A percentile compares a stretch with the other conserved stretches of the same genome.
Evolutionary conservation across 2,113 vertebrate genomes (phyloP).

Genomic region (Eurystomus gularis): DNA sequence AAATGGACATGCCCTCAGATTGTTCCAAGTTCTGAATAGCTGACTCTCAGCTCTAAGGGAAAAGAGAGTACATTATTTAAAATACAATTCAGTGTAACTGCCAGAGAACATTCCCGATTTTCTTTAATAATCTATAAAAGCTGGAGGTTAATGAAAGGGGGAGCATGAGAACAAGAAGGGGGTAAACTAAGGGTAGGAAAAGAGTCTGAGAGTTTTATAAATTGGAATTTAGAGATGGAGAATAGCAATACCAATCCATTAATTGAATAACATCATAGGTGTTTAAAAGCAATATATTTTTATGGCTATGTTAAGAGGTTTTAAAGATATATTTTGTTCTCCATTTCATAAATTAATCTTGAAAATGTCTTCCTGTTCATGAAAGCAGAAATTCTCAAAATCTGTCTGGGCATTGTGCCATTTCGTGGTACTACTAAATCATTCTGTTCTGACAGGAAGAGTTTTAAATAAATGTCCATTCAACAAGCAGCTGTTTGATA

Average conservation of each 20-base stretch:
- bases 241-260: background rate
- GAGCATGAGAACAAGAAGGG: background rate
- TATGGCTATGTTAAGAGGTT: constrained; percentile 17
- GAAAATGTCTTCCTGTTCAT: constrained; percentile 27
- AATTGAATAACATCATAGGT: background rate
- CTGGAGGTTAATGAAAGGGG: background rate
- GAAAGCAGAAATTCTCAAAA: constrained; percentile 30
- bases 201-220: background rate
- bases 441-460: constrained; percentile 19
- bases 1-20: background rate
- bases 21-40: background rate
- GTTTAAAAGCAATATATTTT: constrained; percentile 38
- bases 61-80: background rate
- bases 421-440: constrained; percentile 27
- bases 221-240: background rate
- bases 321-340: constrained; percentile 9
- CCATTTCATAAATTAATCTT: constrained; percentile 38
- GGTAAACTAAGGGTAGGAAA: background rate
- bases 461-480: constrained; percentile 13
- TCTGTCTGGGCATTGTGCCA: constrained; percentile 36
- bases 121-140: background rate
- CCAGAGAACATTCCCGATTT: background rate
- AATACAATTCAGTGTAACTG: background rate
- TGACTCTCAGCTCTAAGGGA: background rate
- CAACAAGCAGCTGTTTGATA: constrained; percentile 10